Percentiles rank a stretch among this genome's conserved stretches.
Evolutionary conservation across 2,888 invertebrate genomes (phyloP).

Genomic region (Archaeoteleia sp.): DNA sequence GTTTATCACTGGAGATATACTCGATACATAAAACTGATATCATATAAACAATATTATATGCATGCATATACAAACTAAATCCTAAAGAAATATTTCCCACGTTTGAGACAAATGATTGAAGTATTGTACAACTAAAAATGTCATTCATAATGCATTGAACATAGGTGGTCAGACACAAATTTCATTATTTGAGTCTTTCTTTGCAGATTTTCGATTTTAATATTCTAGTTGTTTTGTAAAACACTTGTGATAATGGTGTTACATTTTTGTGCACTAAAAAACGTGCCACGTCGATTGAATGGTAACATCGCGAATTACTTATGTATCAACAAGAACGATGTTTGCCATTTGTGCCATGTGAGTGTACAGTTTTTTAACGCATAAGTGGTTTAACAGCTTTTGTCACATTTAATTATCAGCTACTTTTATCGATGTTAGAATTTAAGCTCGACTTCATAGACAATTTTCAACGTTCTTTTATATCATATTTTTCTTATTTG

Average conservation of each 20-base stretch:
- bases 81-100: conserved; percentile 5
- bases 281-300: conserved; percentile 7
- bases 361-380: conserved; percentile 24
- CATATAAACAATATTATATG: conserved; percentile 14
- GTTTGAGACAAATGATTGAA: background rate
- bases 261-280: conserved; percentile 21
- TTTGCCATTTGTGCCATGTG: conserved; percentile 46
- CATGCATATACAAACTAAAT: conserved; percentile 16
- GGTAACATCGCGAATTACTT: too few species aligned
- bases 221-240: background rate
- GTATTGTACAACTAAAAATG: conserved; percentile 2
- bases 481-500: too few species aligned
- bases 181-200: conserved; percentile 1
- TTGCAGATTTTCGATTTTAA: too few species aligned
- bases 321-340: too few species aligned
- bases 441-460: too few species aligned
- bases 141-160: background rate
- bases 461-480: too few species aligned
- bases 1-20: conserved; percentile 4
- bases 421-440: too few species aligned
- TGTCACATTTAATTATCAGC: background rate
- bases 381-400: conserved; percentile 42
- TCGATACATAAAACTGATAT: conserved; percentile 7
- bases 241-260: conserved; percentile 31
- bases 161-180: background rate